Evolutionary conservation across 2,888 invertebrate genomes (phyloP).

Genomic region (Noctuana brunneofusca): DNA sequence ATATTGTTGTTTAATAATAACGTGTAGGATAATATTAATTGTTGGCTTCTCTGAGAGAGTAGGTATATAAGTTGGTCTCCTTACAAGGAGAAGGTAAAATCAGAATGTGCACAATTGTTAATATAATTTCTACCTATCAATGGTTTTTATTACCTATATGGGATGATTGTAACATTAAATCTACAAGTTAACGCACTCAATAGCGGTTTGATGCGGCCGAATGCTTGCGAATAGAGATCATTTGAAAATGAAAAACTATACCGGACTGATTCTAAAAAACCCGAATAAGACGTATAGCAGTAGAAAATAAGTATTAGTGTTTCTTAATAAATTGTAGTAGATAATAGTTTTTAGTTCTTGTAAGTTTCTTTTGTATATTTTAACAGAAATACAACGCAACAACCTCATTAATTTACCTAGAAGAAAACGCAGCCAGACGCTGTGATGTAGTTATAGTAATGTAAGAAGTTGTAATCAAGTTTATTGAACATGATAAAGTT

Average conservation of each 20-base stretch:
- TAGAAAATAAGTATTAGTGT: slow-evolving; percentile 29
- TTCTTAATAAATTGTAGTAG: slow-evolving; percentile 14
- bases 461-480: slow-evolving; percentile 25
- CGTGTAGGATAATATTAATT: slow-evolving; percentile 44
- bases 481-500: slow-evolving; percentile 28
- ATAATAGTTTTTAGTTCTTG: slow-evolving; percentile 24
- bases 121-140: slow-evolving; percentile 22
- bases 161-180: background rate
- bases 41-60: slow-evolving; percentile 50
- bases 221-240: background rate
- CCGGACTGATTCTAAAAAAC: slow-evolving; percentile 33
- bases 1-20: slow-evolving; percentile 67
- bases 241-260: background rate
- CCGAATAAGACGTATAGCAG: slow-evolving; percentile 26
- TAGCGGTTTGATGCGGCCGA: background rate
- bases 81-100: slow-evolving; percentile 5
- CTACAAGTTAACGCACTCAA: background rate
- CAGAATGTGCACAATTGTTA: slow-evolving; percentile 12
- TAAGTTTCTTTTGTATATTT: slow-evolving; percentile 29
- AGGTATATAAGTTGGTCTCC: slow-evolving; percentile 21
- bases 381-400: slow-evolving; percentile 32
- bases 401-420: slow-evolving; percentile 34
- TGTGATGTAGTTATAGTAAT: slow-evolving; percentile 18
- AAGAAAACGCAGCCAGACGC: slow-evolving; percentile 24
- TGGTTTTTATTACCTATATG: background rate